phyloP scores from a whole-genome alignment of 1,140 invertebrate genomes.

The Limonius californicus region DNA sequence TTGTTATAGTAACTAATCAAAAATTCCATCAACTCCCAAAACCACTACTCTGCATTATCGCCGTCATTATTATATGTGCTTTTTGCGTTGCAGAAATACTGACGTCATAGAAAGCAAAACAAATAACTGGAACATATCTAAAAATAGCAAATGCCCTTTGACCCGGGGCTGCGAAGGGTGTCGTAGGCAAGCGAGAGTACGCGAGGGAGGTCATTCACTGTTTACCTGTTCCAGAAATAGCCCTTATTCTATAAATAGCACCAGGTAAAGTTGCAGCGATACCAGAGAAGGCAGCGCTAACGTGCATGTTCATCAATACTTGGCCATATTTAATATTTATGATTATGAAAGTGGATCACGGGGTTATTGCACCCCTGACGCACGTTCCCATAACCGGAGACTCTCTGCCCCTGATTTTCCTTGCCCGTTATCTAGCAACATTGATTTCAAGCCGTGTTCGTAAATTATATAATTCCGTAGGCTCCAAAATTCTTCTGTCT shows the following conservation, averaged over 20 bases:
- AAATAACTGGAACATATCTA: conserved; percentile 10
- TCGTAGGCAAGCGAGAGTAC: not conserved
- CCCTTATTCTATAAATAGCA: conserved; percentile 6
- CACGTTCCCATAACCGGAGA: conserved; percentile 1
- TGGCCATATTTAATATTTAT: conserved; percentile 9
- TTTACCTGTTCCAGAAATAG: conserved; percentile 12
- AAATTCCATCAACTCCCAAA: conserved; percentile 12
- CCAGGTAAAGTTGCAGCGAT: not conserved
- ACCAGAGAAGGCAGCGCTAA: not conserved
- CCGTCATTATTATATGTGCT: not conserved
- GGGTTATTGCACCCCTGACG: conserved; percentile 13
- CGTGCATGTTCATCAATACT: conserved; percentile 11
- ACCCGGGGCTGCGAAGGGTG: conserved; percentile 6
- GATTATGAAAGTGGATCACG: conserved; percentile 6
- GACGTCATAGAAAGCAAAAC: conserved; percentile 1
- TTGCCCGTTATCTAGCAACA: not conserved
- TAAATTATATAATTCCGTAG: not conserved
- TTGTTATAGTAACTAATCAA: not conserved
- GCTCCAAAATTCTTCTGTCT: not conserved
- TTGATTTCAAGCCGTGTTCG: not conserved
- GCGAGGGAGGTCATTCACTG: conserved; percentile 4
- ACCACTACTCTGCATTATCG: not conserved
- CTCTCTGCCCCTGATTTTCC: not conserved
- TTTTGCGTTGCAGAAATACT: not conserved
- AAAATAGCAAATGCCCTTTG: conserved; percentile 7